Base-by-base conservation (phyloP, 2,888 invertebrate species). In the Dryocosmus kuriphilus region DNA sequence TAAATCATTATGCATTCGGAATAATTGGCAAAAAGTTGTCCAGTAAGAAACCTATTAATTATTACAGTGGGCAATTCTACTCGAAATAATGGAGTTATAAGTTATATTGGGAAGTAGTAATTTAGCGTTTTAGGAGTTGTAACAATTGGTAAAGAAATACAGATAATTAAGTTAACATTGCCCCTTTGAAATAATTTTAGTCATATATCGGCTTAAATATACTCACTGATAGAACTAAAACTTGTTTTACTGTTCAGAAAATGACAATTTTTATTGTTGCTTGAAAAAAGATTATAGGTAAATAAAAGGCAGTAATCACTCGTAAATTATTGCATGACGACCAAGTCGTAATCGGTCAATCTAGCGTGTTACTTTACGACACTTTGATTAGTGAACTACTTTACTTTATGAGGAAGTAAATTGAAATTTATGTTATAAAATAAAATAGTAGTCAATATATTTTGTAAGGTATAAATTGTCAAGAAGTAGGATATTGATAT, bases 331-430 rank as follows among this genome's bases (percentile, higher is more conserved):
- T 61, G 61, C 61, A 30, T 32, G 27, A 61, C 27, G 41, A 41
- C 24, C 38, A 67, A 67, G 41, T 38, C 41, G 19, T 41, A 46
- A 67, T 67, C 2, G 46, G 27, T 46, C 19, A 8, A 27, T 19
- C 9, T 46, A 71, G 46, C 51, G n/a, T 51, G n/a, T 51, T 71
- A 71, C 30, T 71, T 71, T 51, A 71, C 27, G 41, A 27, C 27
- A 41, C 46, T 71, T 71, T 51, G 5, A 51, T 51, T 71, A 51
- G 30, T 71, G 30, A 71, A 27, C 30, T 71, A 46, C 46, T 71
- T 71, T 30, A 46, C 16, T 46, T 71, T 71, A 71, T 19, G 67
- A 30, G 46, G 27, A 30, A 71, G 30, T 71, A 71, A 51, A 71
- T 71, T 51, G 14, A 27, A 51, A 71, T 71, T 71, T 41, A 71